Conservation (phyloP, 2,888 invertebrate species). For the Fissipunctia ypsillon region DNA sequence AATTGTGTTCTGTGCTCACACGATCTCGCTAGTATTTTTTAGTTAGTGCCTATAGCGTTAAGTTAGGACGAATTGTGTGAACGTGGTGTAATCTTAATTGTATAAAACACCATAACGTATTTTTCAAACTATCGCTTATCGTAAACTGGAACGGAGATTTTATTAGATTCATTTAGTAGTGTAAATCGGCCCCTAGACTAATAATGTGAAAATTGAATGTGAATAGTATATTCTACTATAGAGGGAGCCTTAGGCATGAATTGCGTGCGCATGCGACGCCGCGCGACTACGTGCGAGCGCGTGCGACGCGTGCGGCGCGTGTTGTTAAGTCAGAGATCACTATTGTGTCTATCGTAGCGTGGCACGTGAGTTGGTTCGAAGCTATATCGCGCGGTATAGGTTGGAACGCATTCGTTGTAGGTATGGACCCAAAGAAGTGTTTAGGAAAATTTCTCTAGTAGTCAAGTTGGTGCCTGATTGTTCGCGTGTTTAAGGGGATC, state of each 20-base stretch:
- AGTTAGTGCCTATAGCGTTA: slow-evolving; percentile 89
- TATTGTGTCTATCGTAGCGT: slow-evolving; percentile 59
- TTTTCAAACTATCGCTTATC: slow-evolving; percentile 76
- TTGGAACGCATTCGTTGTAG: slow-evolving; percentile 68
- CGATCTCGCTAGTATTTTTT: slow-evolving; percentile 90
- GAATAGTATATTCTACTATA: slow-evolving; percentile 66
- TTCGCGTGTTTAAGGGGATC: slow-evolving; percentile 75
- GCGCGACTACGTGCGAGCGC: not conserved
- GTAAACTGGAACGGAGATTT: slow-evolving; percentile 73
- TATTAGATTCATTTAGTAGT: slow-evolving; percentile 78
- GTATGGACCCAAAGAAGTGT: slow-evolving; percentile 79
- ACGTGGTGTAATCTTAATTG: slow-evolving; percentile 73
- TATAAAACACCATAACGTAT: slow-evolving; percentile 72
- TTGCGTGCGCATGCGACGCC: slow-evolving; percentile 23
- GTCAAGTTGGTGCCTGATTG: slow-evolving; percentile 89
- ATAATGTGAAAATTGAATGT: slow-evolving; percentile 69
- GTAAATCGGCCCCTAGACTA: slow-evolving; percentile 74
- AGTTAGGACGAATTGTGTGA: slow-evolving; percentile 85
- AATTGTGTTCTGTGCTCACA: slow-evolving; percentile 89
- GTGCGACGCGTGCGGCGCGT: not conserved
- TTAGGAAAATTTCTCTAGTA: slow-evolving; percentile 86
- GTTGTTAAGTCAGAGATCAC: slow-evolving; percentile 23
- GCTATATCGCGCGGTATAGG: slow-evolving; percentile 13
- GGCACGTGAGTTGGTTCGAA: slow-evolving; percentile 68
- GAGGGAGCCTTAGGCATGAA: slow-evolving; percentile 73